A percentile compares a stretch with the other conserved stretches of the same genome.
Conservation (phyloP, 2,888 invertebrate genomes). For the Tetrapedia diversipes region DNA sequence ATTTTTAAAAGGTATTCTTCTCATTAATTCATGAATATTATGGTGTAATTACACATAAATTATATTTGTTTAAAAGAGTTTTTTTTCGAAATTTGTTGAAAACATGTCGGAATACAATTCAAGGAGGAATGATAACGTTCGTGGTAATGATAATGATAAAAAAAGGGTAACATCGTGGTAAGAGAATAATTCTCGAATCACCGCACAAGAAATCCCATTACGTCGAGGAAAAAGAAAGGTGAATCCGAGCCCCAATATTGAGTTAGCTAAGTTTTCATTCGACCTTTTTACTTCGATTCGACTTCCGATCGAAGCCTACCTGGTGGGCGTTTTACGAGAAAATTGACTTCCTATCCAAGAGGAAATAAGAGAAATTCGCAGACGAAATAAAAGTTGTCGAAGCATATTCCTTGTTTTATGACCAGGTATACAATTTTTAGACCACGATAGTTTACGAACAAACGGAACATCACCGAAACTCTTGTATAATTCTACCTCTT, state of each 20-base stretch:
- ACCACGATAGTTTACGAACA: no score
- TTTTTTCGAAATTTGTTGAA: background rate
- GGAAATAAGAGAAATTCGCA: constrained; percentile 63
- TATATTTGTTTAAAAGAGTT: no score
- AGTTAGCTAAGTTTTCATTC: constrained; percentile 80
- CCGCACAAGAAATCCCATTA: constrained; percentile 80
- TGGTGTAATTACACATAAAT: no score
- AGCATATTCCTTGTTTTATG: background rate
- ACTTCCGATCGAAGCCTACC: constrained; percentile 71
- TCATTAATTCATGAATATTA: no score
- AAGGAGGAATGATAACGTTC: constrained; percentile 19
- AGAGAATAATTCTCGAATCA: constrained; percentile 79
- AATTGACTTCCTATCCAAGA: constrained; percentile 63
- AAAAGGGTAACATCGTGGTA: constrained; percentile 65
- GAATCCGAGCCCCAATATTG: constrained; percentile 75
- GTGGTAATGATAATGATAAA: constrained; percentile 48
- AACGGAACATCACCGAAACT: background rate
- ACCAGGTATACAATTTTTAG: background rate
- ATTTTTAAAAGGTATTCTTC: background rate
- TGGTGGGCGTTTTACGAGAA: constrained; percentile 66
- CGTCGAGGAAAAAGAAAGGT: constrained; percentile 74
- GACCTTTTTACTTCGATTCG: constrained; percentile 77
- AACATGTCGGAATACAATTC: constrained; percentile 10
- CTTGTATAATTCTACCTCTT: no score
- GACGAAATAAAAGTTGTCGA: constrained; percentile 47